These are phyloP conservation scores for Megaustenia siamemsis DNA, from an alignment of 2,888 invertebrate genomes.

Conservation along the genomic window DNA sequence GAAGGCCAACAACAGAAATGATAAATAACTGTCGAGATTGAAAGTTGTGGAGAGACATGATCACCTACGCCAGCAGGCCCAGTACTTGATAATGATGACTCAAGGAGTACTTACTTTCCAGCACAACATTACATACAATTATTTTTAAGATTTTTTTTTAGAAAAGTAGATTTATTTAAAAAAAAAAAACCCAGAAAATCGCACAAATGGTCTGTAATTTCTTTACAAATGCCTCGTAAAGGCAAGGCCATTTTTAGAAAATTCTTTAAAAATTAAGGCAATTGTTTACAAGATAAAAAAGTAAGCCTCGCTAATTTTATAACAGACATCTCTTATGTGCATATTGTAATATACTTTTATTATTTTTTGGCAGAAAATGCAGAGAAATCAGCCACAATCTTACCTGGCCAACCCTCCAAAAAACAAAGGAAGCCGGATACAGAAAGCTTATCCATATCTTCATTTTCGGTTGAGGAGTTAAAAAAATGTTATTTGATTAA, in stretches of 20 bases:
- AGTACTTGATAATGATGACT: too few species aligned
- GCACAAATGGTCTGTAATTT: too few species aligned
- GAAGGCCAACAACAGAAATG: too few species aligned
- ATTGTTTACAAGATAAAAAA: not conserved
- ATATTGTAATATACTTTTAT: not conserved
- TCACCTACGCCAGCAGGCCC: too few species aligned
- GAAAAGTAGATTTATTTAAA: not conserved
- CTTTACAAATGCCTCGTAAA: not conserved
- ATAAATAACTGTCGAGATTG: too few species aligned
- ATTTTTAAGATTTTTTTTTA: not conserved
- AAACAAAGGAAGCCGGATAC: not conserved
- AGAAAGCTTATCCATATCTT: not conserved
- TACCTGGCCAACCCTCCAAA: not conserved
- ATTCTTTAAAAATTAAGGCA: not conserved
- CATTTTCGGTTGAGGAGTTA: conserved; percentile 2
- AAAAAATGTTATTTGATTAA: conserved; percentile 1
- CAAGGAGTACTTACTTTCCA: too few species aligned
- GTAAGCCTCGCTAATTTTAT: not conserved
- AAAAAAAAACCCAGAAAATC: not conserved
- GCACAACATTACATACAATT: too few species aligned
- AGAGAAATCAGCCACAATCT: not conserved
- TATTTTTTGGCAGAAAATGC: not conserved
- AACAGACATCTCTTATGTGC: not conserved
- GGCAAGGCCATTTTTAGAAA: not conserved
- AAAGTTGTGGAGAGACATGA: too few species aligned